phyloP scores from a whole-genome alignment of 1,140 invertebrate species.

The Galendromus occidentalis region DNA sequence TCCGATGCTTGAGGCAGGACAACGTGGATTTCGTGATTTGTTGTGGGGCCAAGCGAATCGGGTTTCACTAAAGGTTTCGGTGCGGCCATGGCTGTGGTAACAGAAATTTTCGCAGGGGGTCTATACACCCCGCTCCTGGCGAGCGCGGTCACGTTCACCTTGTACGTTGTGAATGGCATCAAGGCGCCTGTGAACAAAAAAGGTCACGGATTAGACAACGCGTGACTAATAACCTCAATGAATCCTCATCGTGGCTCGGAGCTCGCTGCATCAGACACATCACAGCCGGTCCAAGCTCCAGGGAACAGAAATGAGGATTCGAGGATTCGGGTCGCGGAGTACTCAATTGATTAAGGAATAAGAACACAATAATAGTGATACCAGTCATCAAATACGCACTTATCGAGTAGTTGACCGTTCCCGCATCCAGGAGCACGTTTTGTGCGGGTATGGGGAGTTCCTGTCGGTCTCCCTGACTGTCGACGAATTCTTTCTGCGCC shows the following conservation, averaged over 20 bases:
- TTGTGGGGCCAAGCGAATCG: slow-evolving; percentile 57
- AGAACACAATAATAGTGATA: too few relatives aligned
- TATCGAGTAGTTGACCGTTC: slow-evolving; percentile 33
- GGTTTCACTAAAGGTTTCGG: slow-evolving; percentile 88
- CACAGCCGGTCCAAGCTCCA: too few relatives aligned
- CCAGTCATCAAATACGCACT: too few relatives aligned
- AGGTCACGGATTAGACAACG: too few relatives aligned
- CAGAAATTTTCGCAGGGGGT: slow-evolving; percentile 76
- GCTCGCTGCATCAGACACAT: too few relatives aligned
- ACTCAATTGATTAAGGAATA: too few relatives aligned
- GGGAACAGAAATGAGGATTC: too few relatives aligned
- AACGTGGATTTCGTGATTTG: slow-evolving; percentile 57
- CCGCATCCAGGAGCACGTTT: slow-evolving; percentile 46
- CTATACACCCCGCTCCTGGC: slow-evolving; percentile 59
- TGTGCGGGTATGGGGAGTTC: slow-evolving; percentile 53
- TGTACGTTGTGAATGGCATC: slow-evolving; percentile 81
- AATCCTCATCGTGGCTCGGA: too few relatives aligned
- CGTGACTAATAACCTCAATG: too few relatives aligned
- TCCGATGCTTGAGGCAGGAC: slow-evolving; percentile 84
- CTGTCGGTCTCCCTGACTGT: slow-evolving; percentile 76
- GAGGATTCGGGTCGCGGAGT: too few relatives aligned
- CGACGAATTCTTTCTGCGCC: slow-evolving; percentile 81
- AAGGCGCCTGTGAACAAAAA: slow-evolving; percentile 26
- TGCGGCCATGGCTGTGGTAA: slow-evolving; percentile 83
- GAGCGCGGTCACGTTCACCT: slow-evolving; percentile 76